Evolutionary conservation across 2,797 vertebrate genomes (phyloP).

Genomic region (Picus viridis): DNA sequence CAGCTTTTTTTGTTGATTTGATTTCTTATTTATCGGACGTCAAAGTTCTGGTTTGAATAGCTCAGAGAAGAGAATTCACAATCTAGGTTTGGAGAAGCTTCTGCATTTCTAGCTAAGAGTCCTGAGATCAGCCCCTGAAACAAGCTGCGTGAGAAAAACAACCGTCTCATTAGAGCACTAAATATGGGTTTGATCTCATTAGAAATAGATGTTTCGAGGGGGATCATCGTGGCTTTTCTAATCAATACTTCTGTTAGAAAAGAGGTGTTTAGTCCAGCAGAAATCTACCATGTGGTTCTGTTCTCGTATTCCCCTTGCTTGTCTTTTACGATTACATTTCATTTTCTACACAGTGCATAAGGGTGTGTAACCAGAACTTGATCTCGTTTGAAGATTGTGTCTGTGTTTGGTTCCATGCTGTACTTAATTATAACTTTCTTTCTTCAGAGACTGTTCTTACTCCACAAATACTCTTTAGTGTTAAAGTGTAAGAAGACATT

Average conservation of each 20-base stretch:
- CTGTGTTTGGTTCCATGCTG: slow-evolving; percentile 71
- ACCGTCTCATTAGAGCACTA: slow-evolving; percentile 39
- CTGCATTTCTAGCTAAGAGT: slow-evolving; percentile 67
- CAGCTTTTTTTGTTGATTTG: slow-evolving; percentile 50
- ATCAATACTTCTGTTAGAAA: slow-evolving; percentile 65
- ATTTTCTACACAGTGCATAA: slow-evolving; percentile 66
- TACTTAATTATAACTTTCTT: slow-evolving; percentile 73
- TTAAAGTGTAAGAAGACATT: slow-evolving; percentile 73
- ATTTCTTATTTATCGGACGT: slow-evolving; percentile 71
- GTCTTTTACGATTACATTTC: slow-evolving; percentile 39
- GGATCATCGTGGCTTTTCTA: slow-evolving; percentile 69
- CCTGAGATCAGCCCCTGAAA: slow-evolving; percentile 65
- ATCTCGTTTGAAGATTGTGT: slow-evolving; percentile 69
- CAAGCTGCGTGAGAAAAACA: slow-evolving; percentile 55
- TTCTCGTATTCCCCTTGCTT: slow-evolving; percentile 63
- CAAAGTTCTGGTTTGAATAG: slow-evolving; percentile 77
- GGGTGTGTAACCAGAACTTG: slow-evolving; percentile 62
- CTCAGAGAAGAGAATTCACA: slow-evolving; percentile 67
- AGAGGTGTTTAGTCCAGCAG: slow-evolving; percentile 65
- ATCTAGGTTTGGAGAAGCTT: slow-evolving; percentile 67
- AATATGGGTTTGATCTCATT: slow-evolving; percentile 58
- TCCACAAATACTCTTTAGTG: slow-evolving; percentile 77
- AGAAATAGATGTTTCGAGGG: slow-evolving; percentile 65
- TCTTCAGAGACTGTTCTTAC: slow-evolving; percentile 66
- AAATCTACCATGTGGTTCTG: slow-evolving; percentile 65